Conservation (phyloP, 1,140 invertebrate genomes). For the Drosophila mauritiana region DNA sequence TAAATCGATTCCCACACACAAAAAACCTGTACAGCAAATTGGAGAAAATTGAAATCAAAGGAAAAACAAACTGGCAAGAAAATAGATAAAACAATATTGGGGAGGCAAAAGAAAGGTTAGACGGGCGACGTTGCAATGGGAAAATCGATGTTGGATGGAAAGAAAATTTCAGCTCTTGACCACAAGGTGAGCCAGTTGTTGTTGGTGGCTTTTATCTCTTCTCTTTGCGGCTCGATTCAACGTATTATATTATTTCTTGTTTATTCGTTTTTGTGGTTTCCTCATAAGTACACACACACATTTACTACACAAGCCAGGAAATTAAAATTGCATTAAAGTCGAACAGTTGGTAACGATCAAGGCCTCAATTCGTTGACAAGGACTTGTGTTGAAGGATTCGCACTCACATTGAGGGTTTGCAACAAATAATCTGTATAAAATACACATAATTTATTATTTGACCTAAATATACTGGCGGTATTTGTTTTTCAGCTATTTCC, state of each 20-base stretch:
- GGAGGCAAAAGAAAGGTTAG: conserved; percentile 32
- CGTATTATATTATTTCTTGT: conserved; percentile 33
- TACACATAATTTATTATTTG: conserved; percentile 22
- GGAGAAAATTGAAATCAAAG: conserved; percentile 37
- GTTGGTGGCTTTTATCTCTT: conserved; percentile 3
- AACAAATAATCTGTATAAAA: not conserved
- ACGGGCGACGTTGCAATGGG: conserved; percentile 29
- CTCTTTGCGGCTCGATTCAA: conserved; percentile 31
- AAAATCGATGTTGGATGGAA: conserved; percentile 53
- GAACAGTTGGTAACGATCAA: conserved; percentile 8
- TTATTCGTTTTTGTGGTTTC: conserved; percentile 49
- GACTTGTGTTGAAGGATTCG: conserved; percentile 20
- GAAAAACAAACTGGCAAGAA: conserved; percentile 26
- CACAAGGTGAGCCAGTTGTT: conserved; percentile 52
- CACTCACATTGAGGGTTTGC: not conserved
- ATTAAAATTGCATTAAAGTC: conserved; percentile 51
- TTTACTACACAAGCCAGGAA: conserved; percentile 22
- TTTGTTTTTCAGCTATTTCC: conserved; percentile 29
- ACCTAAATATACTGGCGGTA: conserved; percentile 31
- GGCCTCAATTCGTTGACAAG: not conserved
- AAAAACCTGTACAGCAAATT: conserved; percentile 38
- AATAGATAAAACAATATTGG: conserved; percentile 43
- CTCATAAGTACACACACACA: conserved; percentile 8
- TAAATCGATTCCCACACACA: conserved; percentile 43
- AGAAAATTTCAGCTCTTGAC: conserved; percentile 42